These are phyloP conservation scores for Sebastes schlegelii DNA, from an alignment of 2,113 vertebrate species.

Conservation along the genomic window DNA sequence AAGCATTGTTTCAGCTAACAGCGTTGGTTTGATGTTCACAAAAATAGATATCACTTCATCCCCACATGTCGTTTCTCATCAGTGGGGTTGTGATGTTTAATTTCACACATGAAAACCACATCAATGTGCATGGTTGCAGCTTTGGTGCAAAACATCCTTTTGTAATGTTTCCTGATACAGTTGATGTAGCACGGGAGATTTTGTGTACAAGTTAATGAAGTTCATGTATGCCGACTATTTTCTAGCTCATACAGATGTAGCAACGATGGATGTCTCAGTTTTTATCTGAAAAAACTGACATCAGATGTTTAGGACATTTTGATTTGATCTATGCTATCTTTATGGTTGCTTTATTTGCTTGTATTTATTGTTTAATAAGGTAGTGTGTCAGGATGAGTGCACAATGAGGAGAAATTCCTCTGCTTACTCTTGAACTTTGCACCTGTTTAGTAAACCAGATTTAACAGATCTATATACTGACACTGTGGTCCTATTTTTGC, in stretches of 20 bases:
- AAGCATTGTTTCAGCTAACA: neutral
- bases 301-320: neutral
- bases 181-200: neutral
- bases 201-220: neutral
- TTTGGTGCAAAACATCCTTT: neutral
- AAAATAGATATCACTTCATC: neutral
- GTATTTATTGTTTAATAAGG: neutral
- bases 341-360: neutral
- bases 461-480: neutral
- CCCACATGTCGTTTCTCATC: neutral
- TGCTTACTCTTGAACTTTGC: neutral
- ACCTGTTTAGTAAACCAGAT: neutral
- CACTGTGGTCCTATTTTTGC: neutral
- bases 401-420: neutral
- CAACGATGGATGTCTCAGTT: neutral
- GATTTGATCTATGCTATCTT: neutral
- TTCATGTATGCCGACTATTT: neutral
- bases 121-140: neutral
- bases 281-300: neutral
- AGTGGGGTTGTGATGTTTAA: neutral
- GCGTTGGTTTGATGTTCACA: neutral
- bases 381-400: neutral
- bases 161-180: constrained; percentile 18
- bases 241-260: neutral
- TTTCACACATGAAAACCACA: constrained; percentile 56